Evolutionary conservation across 2,113 vertebrate species (phyloP).

Genomic region (Recurvirostra avosetta): DNA sequence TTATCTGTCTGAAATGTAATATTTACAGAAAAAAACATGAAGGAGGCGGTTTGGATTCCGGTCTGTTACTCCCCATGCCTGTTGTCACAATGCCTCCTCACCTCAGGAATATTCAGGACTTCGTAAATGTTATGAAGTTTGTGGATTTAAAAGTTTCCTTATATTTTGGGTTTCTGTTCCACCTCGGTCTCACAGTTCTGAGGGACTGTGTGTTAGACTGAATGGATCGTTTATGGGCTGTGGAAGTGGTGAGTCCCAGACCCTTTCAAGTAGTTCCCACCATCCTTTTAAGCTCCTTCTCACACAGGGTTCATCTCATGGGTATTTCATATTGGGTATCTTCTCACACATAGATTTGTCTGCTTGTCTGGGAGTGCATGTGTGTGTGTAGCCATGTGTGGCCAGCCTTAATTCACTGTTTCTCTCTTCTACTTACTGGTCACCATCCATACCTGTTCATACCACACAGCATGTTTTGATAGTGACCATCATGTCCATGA

Average conservation of each 20-base stretch:
- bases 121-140: not conserved
- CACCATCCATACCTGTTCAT: not conserved
- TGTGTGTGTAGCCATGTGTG: not conserved
- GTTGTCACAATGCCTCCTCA: not conserved
- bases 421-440: not conserved
- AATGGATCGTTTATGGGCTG: accelerated
- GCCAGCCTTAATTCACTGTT: not conserved
- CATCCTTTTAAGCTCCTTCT: not conserved
- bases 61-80: not conserved
- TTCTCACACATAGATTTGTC: not conserved
- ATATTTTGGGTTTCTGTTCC: not conserved
- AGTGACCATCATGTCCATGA: not conserved
- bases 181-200: not conserved
- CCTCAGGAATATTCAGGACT: not conserved
- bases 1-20: not conserved
- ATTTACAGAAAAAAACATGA: not conserved
- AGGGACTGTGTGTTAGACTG: not conserved
- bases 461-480: not conserved
- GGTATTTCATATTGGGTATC: not conserved
- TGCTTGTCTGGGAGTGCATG: not conserved
- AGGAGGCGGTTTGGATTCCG: not conserved
- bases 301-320: not conserved
- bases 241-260: not conserved
- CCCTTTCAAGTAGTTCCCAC: not conserved
- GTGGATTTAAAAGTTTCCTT: not conserved